Conservation (phyloP, 23 tunicate genomes). For the Ascidia mentula region DNA sequence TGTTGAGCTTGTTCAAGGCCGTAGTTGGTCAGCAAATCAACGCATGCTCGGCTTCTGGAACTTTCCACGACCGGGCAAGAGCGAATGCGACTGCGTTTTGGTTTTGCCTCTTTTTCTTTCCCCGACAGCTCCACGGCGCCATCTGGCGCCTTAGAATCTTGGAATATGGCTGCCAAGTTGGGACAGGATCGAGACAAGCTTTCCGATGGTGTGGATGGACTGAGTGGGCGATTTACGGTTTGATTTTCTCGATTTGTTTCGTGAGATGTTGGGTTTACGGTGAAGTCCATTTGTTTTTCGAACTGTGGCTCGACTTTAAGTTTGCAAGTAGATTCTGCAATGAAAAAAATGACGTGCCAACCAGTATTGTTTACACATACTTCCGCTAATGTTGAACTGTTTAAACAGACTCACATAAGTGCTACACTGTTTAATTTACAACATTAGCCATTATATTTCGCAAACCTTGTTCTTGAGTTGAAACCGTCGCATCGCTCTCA, state of each 20-base stretch:
- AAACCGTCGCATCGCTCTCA: too few species aligned
- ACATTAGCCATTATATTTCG: too few species aligned
- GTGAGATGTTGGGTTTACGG: too few species aligned
- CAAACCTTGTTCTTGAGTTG: too few species aligned
- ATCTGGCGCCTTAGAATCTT: neutral
- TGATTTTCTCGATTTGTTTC: neutral
- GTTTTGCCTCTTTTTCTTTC: neutral
- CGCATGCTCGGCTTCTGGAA: conserved; percentile 43
- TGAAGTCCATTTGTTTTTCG: too few species aligned
- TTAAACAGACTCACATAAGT: too few species aligned
- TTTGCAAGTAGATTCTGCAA: too few species aligned
- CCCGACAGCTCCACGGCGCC: neutral
- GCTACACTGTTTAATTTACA: too few species aligned
- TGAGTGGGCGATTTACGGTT: neutral
- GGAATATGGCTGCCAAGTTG: conserved; percentile 19
- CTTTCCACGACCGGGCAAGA: conserved; percentile 56
- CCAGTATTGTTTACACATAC: too few species aligned
- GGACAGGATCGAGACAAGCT: conserved; percentile 36
- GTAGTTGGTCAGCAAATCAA: conserved; percentile 42
- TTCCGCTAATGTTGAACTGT: too few species aligned
- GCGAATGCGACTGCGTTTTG: conserved; percentile 31
- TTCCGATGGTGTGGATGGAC: conserved; percentile 1
- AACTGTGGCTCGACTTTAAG: too few species aligned
- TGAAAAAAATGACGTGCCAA: too few species aligned
- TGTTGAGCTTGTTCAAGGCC: conserved; percentile 75